Percentiles rank a stretch among this genome's conserved stretches.
phyloP scores from a whole-genome alignment of 2,797 vertebrate genomes.

The Macroramphosus scolopax region DNA sequence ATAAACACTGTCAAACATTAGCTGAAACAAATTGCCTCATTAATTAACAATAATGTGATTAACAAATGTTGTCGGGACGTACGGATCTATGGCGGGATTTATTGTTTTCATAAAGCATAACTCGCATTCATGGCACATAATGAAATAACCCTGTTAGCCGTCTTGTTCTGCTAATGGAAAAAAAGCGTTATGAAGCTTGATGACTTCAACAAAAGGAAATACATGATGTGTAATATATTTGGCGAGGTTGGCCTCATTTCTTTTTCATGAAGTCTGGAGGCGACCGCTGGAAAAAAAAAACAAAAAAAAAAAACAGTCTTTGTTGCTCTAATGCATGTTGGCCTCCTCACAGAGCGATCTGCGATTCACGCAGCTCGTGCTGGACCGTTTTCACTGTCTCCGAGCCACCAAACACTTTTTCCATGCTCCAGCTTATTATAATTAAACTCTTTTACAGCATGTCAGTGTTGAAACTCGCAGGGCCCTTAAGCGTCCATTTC shows the following conservation, averaged over 20 bases:
- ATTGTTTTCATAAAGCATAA: conserved; percentile 65
- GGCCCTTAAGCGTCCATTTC: conserved; percentile 63
- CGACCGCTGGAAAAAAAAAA: too few relatives aligned
- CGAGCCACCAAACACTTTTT: conserved; percentile 63
- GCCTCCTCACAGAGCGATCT: conserved; percentile 45
- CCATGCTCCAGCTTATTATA: conserved; percentile 68
- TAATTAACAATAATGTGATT: conserved; percentile 64
- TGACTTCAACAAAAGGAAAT: conserved; percentile 61
- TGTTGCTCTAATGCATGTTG: conserved; percentile 58
- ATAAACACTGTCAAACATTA: conserved; percentile 53
- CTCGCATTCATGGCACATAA: conserved; percentile 56
- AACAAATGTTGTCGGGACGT: conserved; percentile 48
- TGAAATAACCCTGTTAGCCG: conserved; percentile 62
- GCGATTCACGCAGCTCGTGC: conserved; percentile 41
- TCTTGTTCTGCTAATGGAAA: conserved; percentile 60
- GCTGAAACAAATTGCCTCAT: conserved; percentile 56
- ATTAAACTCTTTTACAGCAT: conserved; percentile 77
- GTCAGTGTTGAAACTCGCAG: conserved; percentile 60
- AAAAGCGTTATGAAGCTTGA: conserved; percentile 60
- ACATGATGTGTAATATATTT: conserved; percentile 65
- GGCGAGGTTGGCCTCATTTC: conserved; percentile 49
- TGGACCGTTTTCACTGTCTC: conserved; percentile 61
- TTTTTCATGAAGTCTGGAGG: conserved; percentile 62
- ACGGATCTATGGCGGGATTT: conserved; percentile 57
- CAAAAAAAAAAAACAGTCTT: conserved; percentile 53